Evolutionary conservation across 1,140 invertebrate genomes (phyloP).

Genomic region (Holcopasites calliopsidis): DNA sequence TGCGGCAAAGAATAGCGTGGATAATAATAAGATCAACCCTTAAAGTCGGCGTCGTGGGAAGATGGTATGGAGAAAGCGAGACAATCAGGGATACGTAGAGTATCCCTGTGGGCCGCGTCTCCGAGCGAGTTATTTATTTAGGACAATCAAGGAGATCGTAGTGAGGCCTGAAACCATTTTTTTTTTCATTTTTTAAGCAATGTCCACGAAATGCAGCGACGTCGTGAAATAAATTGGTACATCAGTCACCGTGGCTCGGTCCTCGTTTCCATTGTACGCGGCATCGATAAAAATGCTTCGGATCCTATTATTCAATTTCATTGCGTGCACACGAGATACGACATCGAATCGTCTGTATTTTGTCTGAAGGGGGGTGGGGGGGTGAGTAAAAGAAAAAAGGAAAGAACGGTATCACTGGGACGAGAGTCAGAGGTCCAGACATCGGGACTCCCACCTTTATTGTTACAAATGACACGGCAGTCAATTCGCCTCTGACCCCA

Average conservation of each 20-base stretch:
- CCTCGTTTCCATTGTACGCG: conserved; percentile 22
- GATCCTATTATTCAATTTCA: conserved; percentile 55
- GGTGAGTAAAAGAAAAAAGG: background rate
- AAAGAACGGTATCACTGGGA: conserved; percentile 36
- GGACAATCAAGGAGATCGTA: conserved; percentile 33
- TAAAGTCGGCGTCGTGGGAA: background rate
- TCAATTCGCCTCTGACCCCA: conserved; percentile 58
- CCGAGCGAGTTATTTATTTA: conserved; percentile 32
- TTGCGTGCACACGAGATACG: conserved; percentile 29
- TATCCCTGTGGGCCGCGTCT: conserved; percentile 1
- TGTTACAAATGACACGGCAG: conserved; percentile 68
- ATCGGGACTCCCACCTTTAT: conserved; percentile 63
- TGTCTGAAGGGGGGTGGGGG: background rate
- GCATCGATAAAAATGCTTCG: conserved; percentile 37
- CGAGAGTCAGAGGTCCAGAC: conserved; percentile 51
- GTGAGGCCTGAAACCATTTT: conserved; percentile 10
- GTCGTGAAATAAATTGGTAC: conserved; percentile 40
- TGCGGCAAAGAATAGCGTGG: background rate
- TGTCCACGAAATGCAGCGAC: conserved; percentile 14
- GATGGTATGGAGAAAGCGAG: background rate
- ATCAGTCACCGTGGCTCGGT: conserved; percentile 28
- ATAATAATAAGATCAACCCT: conserved; percentile 34
- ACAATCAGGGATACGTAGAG: conserved; percentile 9
- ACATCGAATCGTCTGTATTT: conserved; percentile 19
- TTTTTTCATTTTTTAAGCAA: conserved; percentile 36